These are phyloP conservation scores for Prionace glauca DNA, from an alignment of 2,797 vertebrate genomes.

Conservation along the genomic window DNA sequence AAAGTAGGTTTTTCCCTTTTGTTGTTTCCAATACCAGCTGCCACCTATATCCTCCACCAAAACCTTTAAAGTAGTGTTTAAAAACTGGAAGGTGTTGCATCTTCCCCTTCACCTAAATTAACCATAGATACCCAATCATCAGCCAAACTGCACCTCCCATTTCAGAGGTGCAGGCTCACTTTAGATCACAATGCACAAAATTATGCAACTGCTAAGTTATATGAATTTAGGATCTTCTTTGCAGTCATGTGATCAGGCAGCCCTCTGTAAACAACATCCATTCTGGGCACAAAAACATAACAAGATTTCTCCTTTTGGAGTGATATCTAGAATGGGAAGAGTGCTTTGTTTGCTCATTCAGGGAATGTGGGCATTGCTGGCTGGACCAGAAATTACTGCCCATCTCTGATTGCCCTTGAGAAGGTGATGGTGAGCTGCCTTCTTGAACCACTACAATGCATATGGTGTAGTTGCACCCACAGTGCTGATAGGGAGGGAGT, in stretches of 20 bases:
- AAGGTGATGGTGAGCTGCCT: no score
- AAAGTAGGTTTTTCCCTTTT: no score
- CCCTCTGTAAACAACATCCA: neutral
- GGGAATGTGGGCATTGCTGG: no score
- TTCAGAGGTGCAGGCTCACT: neutral
- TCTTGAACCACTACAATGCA: no score
- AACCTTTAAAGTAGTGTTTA: neutral
- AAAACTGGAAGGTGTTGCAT: neutral
- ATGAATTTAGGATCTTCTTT: neutral
- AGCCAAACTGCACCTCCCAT: neutral
- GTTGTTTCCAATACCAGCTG: no score
- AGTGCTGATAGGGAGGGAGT: no score
- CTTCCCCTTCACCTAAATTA: neutral
- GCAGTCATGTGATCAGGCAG: neutral
- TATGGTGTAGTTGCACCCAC: no score
- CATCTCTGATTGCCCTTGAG: no score
- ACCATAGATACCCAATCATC: neutral
- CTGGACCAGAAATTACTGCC: no score
- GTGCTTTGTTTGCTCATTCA: neutral
- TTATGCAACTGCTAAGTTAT: neutral
- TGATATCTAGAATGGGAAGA: neutral
- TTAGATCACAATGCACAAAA: neutral
- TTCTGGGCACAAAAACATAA: neutral
- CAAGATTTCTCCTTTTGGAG: neutral
- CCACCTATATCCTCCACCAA: neutral